phyloP scores from a whole-genome alignment of 2,888 invertebrate genomes.

The Heteropelma amictum region DNA sequence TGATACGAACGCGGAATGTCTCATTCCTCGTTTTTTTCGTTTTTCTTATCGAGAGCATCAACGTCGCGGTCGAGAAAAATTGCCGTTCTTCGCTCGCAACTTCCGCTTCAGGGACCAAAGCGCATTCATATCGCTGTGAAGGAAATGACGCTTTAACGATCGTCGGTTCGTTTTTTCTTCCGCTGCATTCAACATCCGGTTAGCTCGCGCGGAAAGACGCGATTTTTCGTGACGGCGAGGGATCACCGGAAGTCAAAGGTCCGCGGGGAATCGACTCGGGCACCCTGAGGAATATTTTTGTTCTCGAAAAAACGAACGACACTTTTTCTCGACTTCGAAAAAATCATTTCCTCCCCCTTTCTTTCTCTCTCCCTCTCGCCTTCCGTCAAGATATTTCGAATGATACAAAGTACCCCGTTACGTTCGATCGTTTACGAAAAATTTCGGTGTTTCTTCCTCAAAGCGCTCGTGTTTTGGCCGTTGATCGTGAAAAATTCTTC shows the following conservation, averaged over 20 bases:
- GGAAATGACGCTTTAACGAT: slow-evolving; percentile 42
- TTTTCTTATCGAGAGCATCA: neutral
- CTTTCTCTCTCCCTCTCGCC: neutral
- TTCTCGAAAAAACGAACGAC: neutral
- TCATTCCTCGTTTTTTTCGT: neutral
- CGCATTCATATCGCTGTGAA: slow-evolving; percentile 18
- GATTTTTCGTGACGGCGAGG: slow-evolving; percentile 34
- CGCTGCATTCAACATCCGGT: neutral
- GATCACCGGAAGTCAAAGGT: slow-evolving; percentile 2
- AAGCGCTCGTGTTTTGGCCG: slow-evolving; percentile 50
- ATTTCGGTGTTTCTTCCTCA: neutral
- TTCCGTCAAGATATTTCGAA: neutral
- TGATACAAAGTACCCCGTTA: neutral
- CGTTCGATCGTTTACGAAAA: neutral
- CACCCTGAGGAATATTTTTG: slow-evolving; percentile 8
- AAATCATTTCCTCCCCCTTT: neutral
- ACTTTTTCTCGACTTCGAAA: slow-evolving; percentile 5
- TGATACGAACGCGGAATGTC: slow-evolving; percentile 17
- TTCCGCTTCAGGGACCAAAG: slow-evolving; percentile 31
- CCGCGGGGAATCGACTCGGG: slow-evolving; percentile 42
- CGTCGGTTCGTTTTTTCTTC: neutral
- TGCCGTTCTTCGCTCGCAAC: too few relatives aligned
- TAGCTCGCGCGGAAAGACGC: slow-evolving; percentile 28
- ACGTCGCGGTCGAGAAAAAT: neutral
- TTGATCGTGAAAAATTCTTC: slow-evolving; percentile 2